Percentiles rank a stretch among this genome's conserved stretches.
Evolutionary conservation across 2,797 vertebrate species (phyloP).

Genomic region (Gorsachius magnificus): DNA sequence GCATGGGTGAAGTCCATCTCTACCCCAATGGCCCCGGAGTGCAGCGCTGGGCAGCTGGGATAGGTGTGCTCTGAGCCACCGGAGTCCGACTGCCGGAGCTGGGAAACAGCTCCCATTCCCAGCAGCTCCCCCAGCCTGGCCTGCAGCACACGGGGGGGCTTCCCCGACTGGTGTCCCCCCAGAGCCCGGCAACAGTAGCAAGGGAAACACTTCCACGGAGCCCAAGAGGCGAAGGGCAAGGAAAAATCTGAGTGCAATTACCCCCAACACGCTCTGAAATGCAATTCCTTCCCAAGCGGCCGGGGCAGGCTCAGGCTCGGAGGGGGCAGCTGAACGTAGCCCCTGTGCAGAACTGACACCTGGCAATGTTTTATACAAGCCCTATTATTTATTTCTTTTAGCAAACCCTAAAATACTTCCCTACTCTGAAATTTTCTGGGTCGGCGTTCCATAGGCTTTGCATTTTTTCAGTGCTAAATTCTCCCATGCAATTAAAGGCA

Average conservation of each 20-base stretch:
- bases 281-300: not conserved
- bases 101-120: not conserved
- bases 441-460: not conserved
- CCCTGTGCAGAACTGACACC: not conserved
- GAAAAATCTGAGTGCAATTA: not conserved
- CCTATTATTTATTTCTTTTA: not conserved
- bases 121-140: not conserved
- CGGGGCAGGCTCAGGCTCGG: not conserved
- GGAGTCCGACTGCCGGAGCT: fast-evolving
- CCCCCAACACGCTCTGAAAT: not conserved
- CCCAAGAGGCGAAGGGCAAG: not conserved
- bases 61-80: not conserved
- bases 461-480: not conserved
- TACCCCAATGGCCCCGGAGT: fast-evolving
- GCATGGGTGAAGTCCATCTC: not conserved
- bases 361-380: not conserved
- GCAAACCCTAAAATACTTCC: not conserved
- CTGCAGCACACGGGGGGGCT: fast-evolving
- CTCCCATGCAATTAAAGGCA: not conserved
- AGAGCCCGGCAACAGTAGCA: not conserved
- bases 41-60: not conserved
- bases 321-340: not conserved
- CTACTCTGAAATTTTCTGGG: not conserved
- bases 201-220: fast-evolving
- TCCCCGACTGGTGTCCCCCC: not conserved